phyloP scores from a whole-genome alignment of 1,140 invertebrate genomes.

The Euura saliciscinereae region DNA sequence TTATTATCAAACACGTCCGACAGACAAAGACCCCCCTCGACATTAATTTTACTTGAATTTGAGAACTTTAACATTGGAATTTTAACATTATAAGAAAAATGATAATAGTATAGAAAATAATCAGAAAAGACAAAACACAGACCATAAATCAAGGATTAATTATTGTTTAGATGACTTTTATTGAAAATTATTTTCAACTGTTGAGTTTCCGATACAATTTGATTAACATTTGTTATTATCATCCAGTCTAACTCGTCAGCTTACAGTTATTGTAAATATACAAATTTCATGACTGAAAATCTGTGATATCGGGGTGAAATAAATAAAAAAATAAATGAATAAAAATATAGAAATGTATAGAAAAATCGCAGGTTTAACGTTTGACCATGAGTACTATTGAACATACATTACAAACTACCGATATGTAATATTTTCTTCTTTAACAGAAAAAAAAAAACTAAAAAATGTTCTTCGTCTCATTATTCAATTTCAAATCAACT shows the following conservation, averaged over 20 bases:
- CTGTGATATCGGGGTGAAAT: not conserved
- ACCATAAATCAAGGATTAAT: too few species aligned
- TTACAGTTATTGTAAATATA: not conserved
- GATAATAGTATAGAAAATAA: too few species aligned
- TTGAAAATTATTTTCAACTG: conserved; percentile 3
- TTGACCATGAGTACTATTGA: not conserved
- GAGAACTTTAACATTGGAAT: too few species aligned
- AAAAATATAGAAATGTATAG: not conserved
- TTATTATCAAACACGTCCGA: not conserved
- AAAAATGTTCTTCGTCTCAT: not conserved
- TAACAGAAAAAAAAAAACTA: not conserved
- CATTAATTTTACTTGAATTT: too few species aligned
- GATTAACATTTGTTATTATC: not conserved
- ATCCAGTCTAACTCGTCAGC: not conserved
- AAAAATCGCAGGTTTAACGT: not conserved
- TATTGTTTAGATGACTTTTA: not conserved
- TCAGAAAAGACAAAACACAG: too few species aligned
- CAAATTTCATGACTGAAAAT: conserved; percentile 5
- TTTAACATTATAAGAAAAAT: too few species aligned
- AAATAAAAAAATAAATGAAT: not conserved
- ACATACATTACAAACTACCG: not conserved
- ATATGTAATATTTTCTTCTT: not conserved
- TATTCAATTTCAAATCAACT: conserved; percentile 1
- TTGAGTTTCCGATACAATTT: not conserved
- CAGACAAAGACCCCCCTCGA: not conserved